These are phyloP conservation scores for Ericerus pela DNA, from an alignment of 1,140 invertebrate genomes.

Conservation along the genomic window DNA sequence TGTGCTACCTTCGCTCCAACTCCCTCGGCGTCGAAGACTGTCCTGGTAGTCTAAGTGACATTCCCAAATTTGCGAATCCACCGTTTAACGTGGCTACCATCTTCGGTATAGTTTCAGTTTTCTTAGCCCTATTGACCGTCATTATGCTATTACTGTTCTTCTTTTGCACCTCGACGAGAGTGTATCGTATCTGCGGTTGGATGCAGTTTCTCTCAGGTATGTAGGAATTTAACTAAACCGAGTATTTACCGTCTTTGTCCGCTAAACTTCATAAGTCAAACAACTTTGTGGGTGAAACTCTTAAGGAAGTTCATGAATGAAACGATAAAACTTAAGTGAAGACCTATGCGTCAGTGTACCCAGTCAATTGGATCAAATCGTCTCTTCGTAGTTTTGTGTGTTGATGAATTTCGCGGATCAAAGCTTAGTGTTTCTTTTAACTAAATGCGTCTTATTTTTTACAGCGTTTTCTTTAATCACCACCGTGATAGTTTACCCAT, in stretches of 20 bases:
- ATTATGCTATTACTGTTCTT: constrained; percentile 83
- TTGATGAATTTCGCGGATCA: too few species aligned
- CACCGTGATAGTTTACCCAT: constrained; percentile 78
- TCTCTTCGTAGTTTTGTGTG: background rate
- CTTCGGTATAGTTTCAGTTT: constrained; percentile 70
- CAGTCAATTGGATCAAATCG: too few species aligned
- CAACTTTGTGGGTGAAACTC: too few species aligned
- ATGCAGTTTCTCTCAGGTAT: constrained; percentile 85
- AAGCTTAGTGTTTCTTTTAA: constrained; percentile 1
- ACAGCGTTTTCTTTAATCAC: constrained; percentile 64
- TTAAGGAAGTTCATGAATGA: too few species aligned
- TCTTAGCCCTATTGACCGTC: constrained; percentile 69
- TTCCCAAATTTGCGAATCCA: constrained; percentile 61
- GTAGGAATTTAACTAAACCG: constrained; percentile 21
- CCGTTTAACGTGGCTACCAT: constrained; percentile 69
- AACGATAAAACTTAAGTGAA: too few species aligned
- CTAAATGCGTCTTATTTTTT: constrained; percentile 13
- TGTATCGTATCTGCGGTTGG: constrained; percentile 86
- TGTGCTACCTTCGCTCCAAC: constrained; percentile 42
- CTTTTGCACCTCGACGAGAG: constrained; percentile 82
- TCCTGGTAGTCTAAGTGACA: constrained; percentile 65
- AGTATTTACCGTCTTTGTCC: background rate
- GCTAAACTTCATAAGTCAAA: too few species aligned
- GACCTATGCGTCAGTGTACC: too few species aligned
- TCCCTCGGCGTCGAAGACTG: constrained; percentile 46